Evolutionary conservation across 2,113 vertebrate genomes (phyloP), one percentile per base, ranked within the genome.

Genomic region (Athene noctua): DNA sequence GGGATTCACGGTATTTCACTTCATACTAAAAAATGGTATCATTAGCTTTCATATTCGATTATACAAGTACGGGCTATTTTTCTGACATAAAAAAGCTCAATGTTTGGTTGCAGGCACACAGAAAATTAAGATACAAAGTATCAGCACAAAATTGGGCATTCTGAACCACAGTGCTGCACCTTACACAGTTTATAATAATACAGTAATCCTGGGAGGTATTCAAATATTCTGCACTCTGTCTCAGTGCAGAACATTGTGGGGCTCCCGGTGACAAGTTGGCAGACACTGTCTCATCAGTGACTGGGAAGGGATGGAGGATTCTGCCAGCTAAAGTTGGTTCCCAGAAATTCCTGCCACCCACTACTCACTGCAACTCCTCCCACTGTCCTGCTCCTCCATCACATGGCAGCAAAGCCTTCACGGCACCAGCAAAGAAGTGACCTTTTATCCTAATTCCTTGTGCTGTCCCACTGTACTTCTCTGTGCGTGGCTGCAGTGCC

Each of bases 251-350:
- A 21, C 27, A 21, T 4, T 11, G 25, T 26, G 44, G 30, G 52
- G 18, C 13, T 94, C 27, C 26, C 20, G 32, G 27, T 63, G 49
- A 29, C 1, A 17, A 57, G 22, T 40, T 82, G 59, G 63, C 67
- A 92, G 54, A 58, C 18, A 26, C 29, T 1, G 0, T 38, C 57
- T 15, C n/a, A 12, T 34, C 0, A 0, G 32, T 66, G 63, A 54
- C 5, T 38, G 36, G 49, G 40, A 75, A 67, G n/a, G 34, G 32
- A 51, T 40, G 61, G 61, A 42, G 22, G 17, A 18, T 82, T 54
- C 26, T 26, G 32, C 34, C 52, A 61, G 36, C 5, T 74, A 78
- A 94, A 57, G 71, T 66, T 84, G 49, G 46, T 86, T 94, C 67
- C 89, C 71, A 86, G 54, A 86, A 79, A 55, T 23, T 87, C 57